These are phyloP conservation scores for Phymanthus crucifer DNA, from an alignment of 92 coral and sea anemone species.

Conservation along the genomic window DNA sequence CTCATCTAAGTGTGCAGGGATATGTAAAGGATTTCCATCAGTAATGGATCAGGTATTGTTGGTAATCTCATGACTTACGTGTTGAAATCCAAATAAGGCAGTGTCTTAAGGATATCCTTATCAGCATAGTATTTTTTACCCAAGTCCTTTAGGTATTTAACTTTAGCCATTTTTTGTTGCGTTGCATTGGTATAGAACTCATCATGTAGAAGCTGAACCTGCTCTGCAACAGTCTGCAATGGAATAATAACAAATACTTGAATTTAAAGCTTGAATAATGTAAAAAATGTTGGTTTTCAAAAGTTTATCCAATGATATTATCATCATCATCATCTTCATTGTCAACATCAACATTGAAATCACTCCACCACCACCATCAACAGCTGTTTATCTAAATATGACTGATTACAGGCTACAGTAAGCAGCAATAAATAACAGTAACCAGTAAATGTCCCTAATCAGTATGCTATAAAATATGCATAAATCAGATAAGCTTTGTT, in stretches of 20 bases:
- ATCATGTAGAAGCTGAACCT: constrained; percentile 79
- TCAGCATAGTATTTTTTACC: constrained; percentile 65
- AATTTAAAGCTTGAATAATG: background rate
- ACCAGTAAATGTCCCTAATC: too few relatives aligned
- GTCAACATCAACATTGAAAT: too few relatives aligned
- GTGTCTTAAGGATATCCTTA: constrained; percentile 69
- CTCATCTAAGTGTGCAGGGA: too few relatives aligned
- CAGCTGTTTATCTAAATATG: too few relatives aligned
- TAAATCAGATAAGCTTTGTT: too few relatives aligned
- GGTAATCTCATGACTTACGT: constrained; percentile 48
- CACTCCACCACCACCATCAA: too few relatives aligned
- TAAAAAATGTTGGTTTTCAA: background rate
- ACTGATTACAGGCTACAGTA: too few relatives aligned
- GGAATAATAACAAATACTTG: background rate
- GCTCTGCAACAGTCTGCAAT: constrained; percentile 80
- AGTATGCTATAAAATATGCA: too few relatives aligned
- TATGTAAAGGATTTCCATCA: too few relatives aligned
- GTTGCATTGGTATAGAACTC: constrained; percentile 70
- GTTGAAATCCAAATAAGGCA: constrained; percentile 80
- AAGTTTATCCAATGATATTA: too few relatives aligned
- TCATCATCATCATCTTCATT: too few relatives aligned
- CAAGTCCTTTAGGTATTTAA: constrained; percentile 59
- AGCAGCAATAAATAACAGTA: too few relatives aligned
- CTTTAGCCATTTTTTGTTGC: constrained; percentile 71
- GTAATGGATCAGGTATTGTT: background rate